Percentiles rank a stretch among this genome's conserved stretches.
phyloP scores from a whole-genome alignment of 2,113 vertebrate species.

The Tupaia chinensis region DNA sequence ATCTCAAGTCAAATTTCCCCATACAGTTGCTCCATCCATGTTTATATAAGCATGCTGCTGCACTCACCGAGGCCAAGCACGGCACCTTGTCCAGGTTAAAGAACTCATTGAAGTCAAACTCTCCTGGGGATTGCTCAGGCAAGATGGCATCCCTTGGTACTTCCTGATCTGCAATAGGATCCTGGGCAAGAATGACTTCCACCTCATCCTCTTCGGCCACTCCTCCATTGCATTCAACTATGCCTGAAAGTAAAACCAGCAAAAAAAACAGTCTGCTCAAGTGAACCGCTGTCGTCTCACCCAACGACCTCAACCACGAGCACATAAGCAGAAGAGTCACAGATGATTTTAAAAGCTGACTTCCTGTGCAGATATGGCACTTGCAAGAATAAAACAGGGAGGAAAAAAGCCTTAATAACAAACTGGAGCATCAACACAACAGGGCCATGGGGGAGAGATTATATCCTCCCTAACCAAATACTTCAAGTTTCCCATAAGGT shows the following conservation, averaged over 20 bases:
- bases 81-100: constrained; percentile 99
- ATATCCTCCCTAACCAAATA: background rate
- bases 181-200: constrained; percentile 85
- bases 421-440: background rate
- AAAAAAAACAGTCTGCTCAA: constrained; percentile 47
- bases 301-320: background rate
- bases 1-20: background rate
- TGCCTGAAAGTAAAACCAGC: constrained; percentile 81
- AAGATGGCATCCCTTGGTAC: constrained; percentile 93
- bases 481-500: background rate
- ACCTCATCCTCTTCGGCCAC: constrained; percentile 92
- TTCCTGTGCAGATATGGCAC: background rate
- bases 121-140: constrained; percentile 93
- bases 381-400: background rate
- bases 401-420: background rate
- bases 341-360: background rate
- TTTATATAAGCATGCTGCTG: constrained; percentile 70
- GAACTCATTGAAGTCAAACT: constrained; percentile 99
- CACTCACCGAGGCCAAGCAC: constrained; percentile 97
- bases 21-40: background rate
- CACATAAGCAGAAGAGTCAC: background rate
- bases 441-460: background rate
- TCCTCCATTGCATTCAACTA: constrained; percentile 95
- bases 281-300: background rate
- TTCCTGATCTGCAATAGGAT: constrained; percentile 94